These are phyloP conservation scores for Lateolabrax maculatus DNA, from an alignment of 2,797 vertebrate species.

Conservation along the genomic window DNA sequence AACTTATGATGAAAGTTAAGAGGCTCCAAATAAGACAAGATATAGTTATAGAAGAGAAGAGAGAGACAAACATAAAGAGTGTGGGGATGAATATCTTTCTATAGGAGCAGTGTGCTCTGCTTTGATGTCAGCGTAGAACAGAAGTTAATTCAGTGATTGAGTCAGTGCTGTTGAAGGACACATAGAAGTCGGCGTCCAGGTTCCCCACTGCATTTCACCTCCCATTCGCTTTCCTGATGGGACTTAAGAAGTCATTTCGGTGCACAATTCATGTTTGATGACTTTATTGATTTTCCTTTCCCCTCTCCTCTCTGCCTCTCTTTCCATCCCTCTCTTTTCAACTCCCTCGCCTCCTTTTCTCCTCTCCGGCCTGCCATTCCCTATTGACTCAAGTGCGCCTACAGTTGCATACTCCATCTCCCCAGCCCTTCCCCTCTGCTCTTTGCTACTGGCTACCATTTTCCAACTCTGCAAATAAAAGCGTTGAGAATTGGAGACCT, in stretches of 20 bases:
- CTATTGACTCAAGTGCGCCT: constrained; percentile 69
- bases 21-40: background rate
- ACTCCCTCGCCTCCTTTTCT: constrained; percentile 51
- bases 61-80: background rate
- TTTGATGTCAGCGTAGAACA: constrained; percentile 22
- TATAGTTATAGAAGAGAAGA: background rate
- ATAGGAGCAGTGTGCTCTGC: constrained; percentile 15
- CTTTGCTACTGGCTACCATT: constrained; percentile 43
- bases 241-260: constrained; percentile 85
- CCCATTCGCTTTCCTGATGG: constrained; percentile 74
- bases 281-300: constrained; percentile 86
- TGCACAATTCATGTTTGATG: constrained; percentile 86
- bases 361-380: constrained; percentile 50
- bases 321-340: constrained; percentile 48
- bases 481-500: constrained; percentile 15
- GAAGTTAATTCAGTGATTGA: constrained; percentile 67
- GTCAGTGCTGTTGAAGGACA: constrained; percentile 76
- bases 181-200: constrained; percentile 66
- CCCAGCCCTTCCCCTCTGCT: background rate
- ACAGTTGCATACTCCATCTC: constrained; percentile 45
- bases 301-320: constrained; percentile 55
- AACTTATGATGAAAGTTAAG: background rate
- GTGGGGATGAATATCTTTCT: background rate
- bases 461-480: constrained; percentile 52
- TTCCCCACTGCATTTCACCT: constrained; percentile 66